Evolutionary conservation across 2,888 invertebrate species (phyloP).

Genomic region (Luperina testacea): DNA sequence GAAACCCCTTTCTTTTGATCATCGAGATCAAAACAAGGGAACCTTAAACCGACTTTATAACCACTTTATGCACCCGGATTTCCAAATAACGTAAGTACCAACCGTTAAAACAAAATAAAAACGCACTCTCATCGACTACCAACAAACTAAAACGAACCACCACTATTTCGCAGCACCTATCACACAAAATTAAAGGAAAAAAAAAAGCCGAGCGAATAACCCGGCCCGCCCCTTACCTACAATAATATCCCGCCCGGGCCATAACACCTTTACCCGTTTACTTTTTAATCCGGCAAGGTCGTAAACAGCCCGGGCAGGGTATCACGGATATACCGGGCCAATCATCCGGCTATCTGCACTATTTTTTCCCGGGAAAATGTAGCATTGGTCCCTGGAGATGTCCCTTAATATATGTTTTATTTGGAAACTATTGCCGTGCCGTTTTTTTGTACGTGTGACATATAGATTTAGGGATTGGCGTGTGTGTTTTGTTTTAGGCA

Average conservation of each 20-base stretch:
- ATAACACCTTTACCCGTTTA: conserved; percentile 74
- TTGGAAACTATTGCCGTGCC: conserved; percentile 68
- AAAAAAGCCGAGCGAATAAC: conserved; percentile 43
- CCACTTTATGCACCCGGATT: conserved; percentile 16
- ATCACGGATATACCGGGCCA: conserved; percentile 87
- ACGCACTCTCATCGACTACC: conserved; percentile 31
- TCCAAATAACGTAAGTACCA: conserved; percentile 1
- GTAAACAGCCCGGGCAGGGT: conserved; percentile 79
- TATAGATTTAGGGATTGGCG: conserved; percentile 40
- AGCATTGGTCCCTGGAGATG: conserved; percentile 73
- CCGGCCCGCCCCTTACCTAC: conserved; percentile 62
- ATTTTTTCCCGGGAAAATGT: conserved; percentile 86
- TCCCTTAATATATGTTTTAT: conserved; percentile 83
- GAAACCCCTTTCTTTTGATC: background rate
- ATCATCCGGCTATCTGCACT: conserved; percentile 87
- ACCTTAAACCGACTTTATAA: background rate
- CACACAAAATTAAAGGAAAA: conserved; percentile 54
- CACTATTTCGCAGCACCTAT: conserved; percentile 24
- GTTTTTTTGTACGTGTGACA: conserved; percentile 57
- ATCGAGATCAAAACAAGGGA: background rate
- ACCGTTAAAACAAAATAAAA: conserved; percentile 36
- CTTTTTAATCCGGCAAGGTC: conserved; percentile 85
- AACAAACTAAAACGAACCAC: conserved; percentile 11
- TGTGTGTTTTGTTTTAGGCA: conserved; percentile 20
- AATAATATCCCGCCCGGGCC: conserved; percentile 66